These are phyloP conservation scores for Oasisia sp. DNA, from an alignment of 2,888 invertebrate genomes.

Conservation along the genomic window DNA sequence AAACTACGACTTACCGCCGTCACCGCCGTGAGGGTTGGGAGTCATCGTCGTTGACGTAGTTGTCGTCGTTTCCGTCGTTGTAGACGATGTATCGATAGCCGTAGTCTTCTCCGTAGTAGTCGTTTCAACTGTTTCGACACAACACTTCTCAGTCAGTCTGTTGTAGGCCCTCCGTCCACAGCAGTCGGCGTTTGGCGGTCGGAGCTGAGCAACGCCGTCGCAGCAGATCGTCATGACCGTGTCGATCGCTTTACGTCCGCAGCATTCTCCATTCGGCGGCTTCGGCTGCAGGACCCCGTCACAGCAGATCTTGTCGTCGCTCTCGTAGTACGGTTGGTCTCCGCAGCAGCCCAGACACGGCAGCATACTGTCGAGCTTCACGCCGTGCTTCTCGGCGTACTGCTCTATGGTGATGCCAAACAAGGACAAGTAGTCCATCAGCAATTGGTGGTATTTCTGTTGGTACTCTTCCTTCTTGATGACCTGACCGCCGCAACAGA, in stretches of 20 bases:
- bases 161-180: background rate
- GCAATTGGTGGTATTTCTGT: background rate
- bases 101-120: no score
- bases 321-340: background rate
- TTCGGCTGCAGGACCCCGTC: background rate
- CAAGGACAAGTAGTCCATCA: background rate
- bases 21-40: no score
- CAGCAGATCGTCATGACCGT: background rate
- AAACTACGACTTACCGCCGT: no score
- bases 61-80: no score
- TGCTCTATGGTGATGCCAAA: background rate
- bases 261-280: background rate
- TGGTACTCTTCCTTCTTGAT: background rate
- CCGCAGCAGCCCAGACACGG: background rate
- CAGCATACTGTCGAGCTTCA: background rate
- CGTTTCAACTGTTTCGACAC: background rate
- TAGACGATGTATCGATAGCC: background rate
- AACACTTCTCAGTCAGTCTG: background rate
- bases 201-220: background rate
- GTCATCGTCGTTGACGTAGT: no score
- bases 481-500: slow-evolving; percentile 2
- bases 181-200: background rate
- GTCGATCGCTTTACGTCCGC: background rate
- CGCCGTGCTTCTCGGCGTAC: background rate
- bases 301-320: background rate